Base-by-base conservation (phyloP, 1,140 invertebrate genomes). In the Chrysomallon squamiferum region DNA sequence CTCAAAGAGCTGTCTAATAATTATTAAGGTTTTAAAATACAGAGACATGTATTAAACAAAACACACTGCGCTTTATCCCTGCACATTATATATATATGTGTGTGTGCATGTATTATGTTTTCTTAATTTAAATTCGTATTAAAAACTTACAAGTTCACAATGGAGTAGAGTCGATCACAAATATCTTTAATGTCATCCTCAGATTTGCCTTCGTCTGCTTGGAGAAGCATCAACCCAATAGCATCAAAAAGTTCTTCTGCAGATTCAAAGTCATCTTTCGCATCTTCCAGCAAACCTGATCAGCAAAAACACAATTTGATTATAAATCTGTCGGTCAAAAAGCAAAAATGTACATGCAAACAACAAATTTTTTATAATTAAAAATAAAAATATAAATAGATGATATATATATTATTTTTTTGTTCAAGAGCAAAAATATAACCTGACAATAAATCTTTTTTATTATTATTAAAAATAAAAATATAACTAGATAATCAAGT, bases 221-320 rank as follows among this genome's bases (percentile, higher is more conserved):
- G 93, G 76, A 93, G 91, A 43, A 98, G 86, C 60, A 98, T 92
- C 85, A 93, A 91, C 1, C 96, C 96, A 69, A 98, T 91, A 0
- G 95, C 95, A 78, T 98, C 95, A 82, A 92, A 96, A 33, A 98
- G 88, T 85, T 98, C 95, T 77, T 96, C 93, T 52, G 90, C 90
- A 73, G 92, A 91, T 77, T 95, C 91, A 73, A 83, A 79, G 30
- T 82, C 80, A 75, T 80, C 82, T 20, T 66, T 49, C n/a, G 74
- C 72, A 72, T 81, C 79, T 67, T 79, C 76, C 45, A 85, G 64
- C 49, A 85, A 71, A 50, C 82, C 82, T n/a, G 82, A 64, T 15
- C 72, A 74, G 63, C 59, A 32, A 68, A 32, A 59, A 38, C 11
- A 18, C 29, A 63, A n/a, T n/a, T n/a, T n/a, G n/a, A n/a, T n/a